Base-by-base conservation (phyloP, 2,797 vertebrate genomes). In the Adelosebastes latens region DNA sequence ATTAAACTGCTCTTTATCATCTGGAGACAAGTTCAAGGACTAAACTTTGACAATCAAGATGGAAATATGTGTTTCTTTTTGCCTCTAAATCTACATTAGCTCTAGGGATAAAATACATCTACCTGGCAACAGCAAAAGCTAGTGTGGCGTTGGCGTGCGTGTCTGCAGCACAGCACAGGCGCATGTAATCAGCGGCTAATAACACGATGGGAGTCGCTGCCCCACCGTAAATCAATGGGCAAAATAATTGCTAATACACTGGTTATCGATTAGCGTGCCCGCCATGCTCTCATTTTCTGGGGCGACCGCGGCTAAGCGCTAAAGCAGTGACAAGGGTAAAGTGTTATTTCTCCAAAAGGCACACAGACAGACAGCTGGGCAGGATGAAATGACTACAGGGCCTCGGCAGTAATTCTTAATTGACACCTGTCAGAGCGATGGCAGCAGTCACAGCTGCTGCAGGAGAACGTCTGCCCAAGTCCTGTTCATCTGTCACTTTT, bases 211-310 rank as follows among this genome's bases (percentile, higher is more conserved):
- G 96, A 97, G 97, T 97, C 90, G 92, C 94, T 97, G 96, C 95
- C 95, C 96, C 96, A 75, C 96, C 96, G 96, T 99, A 98, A 99
- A 99, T 99, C 98, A 99, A 98, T 99, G 97, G 96, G 96, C 97
- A 99, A 98, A 99, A 97, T 96, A 97, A 99, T 98, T 99, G 98
- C 97, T 98, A 99, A 99, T 99, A 99, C 97, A 97, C 97, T 97
- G 96, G 96, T 96, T 99, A 99, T 99, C 97, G 98, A 99, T 99
- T 98, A 97, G 96, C 92, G 94, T 95, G 96, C 95, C 96, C 95
- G 96, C 96, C 87, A 53, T 89, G 90, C 92, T 82, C 97, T 97
- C 97, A 96, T 98, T 98, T 97, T 97, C 88, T 83, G 96, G 97
- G 97, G 77, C 59, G 77, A 82, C 96, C 94, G 96, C 95, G 96